Conservation (phyloP, 2,797 vertebrate genomes). For the Clarias fuscus region DNA sequence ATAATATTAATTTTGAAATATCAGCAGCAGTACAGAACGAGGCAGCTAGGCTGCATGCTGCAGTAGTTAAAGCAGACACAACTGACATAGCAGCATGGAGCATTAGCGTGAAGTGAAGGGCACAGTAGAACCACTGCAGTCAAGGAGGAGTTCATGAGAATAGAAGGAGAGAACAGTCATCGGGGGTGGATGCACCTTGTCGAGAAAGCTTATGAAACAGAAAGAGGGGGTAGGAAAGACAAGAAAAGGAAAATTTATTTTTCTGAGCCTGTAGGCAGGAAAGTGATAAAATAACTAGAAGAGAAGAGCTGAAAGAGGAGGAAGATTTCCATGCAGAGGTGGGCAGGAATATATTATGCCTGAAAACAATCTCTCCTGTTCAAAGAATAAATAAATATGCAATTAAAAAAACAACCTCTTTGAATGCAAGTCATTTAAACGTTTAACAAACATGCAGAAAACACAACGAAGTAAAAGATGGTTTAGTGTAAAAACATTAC, state of each 20-base stretch:
- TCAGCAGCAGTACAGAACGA: slow-evolving; percentile 12
- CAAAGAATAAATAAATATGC: slow-evolving; percentile 14
- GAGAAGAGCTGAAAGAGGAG: slow-evolving; percentile 26
- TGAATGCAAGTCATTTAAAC: slow-evolving; percentile 41
- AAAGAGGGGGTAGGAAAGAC: slow-evolving; percentile 10
- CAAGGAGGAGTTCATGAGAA: slow-evolving; percentile 28
- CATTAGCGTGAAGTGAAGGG: slow-evolving; percentile 53
- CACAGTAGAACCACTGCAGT: slow-evolving; percentile 40
- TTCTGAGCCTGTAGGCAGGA: slow-evolving; percentile 6
- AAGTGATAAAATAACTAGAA: slow-evolving; percentile 33
- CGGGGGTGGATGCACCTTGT: slow-evolving; percentile 10
- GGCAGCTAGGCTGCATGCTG: slow-evolving; percentile 7
- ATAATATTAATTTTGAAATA: slow-evolving; percentile 44
- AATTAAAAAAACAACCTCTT: slow-evolving; percentile 23
- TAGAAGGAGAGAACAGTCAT: slow-evolving; percentile 18
- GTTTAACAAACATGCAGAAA: slow-evolving; percentile 36
- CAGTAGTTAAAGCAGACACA: slow-evolving; percentile 35
- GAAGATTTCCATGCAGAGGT: slow-evolving; percentile 17
- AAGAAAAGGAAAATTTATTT: slow-evolving; percentile 24
- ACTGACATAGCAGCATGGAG: slow-evolving; percentile 45
- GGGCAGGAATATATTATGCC: neutral
- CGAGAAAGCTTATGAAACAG: slow-evolving; percentile 29
- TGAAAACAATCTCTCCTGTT: slow-evolving; percentile 7
- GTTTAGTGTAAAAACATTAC: slow-evolving; percentile 31
- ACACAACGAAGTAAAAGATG: slow-evolving; percentile 32